Conservation (phyloP, 2,797 vertebrate genomes). For the Sebastes taczanowskii region DNA sequence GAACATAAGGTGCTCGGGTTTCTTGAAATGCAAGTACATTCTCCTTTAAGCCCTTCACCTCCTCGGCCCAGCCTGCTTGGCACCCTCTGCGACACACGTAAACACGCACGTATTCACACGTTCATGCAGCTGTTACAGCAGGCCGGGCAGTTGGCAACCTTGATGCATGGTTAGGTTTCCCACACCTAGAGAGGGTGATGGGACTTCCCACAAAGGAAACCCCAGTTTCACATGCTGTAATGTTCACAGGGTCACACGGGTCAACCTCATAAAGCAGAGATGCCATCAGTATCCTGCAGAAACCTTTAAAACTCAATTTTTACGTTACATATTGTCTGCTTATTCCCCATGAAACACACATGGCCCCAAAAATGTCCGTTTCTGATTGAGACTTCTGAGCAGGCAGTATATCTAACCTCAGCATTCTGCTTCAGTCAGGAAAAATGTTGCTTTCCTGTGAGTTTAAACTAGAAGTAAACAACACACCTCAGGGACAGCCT, state of each 20-base stretch:
- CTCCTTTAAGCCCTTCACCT: slow-evolving; percentile 16
- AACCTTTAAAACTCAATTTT: neutral
- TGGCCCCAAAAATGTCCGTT: too few species aligned
- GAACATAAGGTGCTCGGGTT: slow-evolving; percentile 22
- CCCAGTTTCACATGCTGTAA: neutral
- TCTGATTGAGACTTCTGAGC: neutral
- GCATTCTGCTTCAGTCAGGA: neutral
- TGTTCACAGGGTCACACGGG: neutral
- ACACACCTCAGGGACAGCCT: neutral
- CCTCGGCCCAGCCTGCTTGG: slow-evolving; percentile 12
- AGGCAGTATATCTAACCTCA: neutral
- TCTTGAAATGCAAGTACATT: slow-evolving; percentile 36
- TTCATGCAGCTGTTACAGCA: slow-evolving; percentile 55
- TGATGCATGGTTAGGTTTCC: slow-evolving; percentile 46
- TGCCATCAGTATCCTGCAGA: neutral
- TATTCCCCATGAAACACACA: neutral
- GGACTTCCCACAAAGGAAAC: slow-evolving; percentile 23
- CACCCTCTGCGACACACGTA: neutral
- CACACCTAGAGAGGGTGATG: slow-evolving; percentile 10
- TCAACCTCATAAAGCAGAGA: neutral
- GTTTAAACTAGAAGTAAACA: neutral
- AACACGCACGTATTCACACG: slow-evolving; percentile 26
- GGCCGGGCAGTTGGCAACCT: slow-evolving; percentile 16
- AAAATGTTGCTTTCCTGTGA: slow-evolving; percentile 8
- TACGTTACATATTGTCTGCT: neutral